Evolutionary conservation across 2,888 invertebrate species (phyloP).

Genomic region (Eupeodes latifasciatus): DNA sequence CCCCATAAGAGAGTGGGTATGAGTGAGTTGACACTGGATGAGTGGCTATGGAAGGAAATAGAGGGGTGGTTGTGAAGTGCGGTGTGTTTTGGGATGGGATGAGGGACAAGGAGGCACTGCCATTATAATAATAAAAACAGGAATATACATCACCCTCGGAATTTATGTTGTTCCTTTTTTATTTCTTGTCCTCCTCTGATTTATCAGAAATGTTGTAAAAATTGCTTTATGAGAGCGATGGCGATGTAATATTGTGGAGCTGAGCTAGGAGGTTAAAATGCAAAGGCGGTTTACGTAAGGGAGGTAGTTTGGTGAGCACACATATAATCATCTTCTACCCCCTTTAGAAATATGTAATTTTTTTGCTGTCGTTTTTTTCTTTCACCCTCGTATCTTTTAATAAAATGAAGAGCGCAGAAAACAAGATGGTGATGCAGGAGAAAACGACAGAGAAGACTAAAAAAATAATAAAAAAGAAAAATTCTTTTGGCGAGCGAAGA

Average conservation of each 20-base stretch:
- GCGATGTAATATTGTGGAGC: neutral
- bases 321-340: slow-evolving; percentile 72
- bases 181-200: slow-evolving; percentile 71
- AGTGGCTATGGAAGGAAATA: slow-evolving; percentile 9
- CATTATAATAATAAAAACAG: slow-evolving; percentile 45
- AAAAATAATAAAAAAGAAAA: slow-evolving; percentile 18
- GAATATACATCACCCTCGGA: slow-evolving; percentile 69
- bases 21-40: slow-evolving; percentile 37
- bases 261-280: neutral
- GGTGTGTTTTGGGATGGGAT: neutral
- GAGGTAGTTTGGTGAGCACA: slow-evolving; percentile 50
- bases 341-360: slow-evolving; percentile 59
- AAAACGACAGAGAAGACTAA: slow-evolving; percentile 44
- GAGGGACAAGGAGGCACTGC: slow-evolving; percentile 18
- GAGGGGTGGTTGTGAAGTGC: neutral
- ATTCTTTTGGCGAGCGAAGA: slow-evolving; percentile 41
- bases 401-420: slow-evolving; percentile 73
- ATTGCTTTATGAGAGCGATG: slow-evolving; percentile 17
- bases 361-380: slow-evolving; percentile 64
- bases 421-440: slow-evolving; percentile 62
- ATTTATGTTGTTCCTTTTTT: slow-evolving; percentile 69
- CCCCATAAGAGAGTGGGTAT: slow-evolving; percentile 39
- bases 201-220: slow-evolving; percentile 71
- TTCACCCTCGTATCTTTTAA: slow-evolving; percentile 71
- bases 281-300: neutral